Base-by-base conservation (phyloP, 2,113 vertebrate species). In the Petroica traversi region DNA sequence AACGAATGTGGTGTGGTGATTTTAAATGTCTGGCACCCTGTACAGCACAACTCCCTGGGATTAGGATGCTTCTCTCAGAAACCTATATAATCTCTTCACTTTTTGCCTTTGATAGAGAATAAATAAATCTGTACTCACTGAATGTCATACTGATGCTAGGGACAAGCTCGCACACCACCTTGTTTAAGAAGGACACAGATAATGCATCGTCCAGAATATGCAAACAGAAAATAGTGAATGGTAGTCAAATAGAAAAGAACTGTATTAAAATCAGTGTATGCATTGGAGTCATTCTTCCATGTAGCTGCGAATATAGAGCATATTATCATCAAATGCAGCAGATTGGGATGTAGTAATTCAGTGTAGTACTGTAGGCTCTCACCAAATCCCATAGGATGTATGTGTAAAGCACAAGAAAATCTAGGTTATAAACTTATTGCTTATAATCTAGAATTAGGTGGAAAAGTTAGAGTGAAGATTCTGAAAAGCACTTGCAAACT, bases 351-450 rank as follows among this genome's bases (percentile, higher is more conserved):
- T 80, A 43, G 31, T 75, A 67, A 54, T 67, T 88, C 58, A 77
- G 23, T 59, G 34, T 72, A 64, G 77, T 78, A 58, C 43, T 85
- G 73, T 55, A 85, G 79, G 40, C 51, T 91, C 73, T 81, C 66
- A 57, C 28, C 28, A 24, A 73, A 74, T 49, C 51, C 75, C 63
- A 49, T 34, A 64, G 54, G 93, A 84, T 68, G 12, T 71, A 79
- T 40, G 38, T 66, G 77, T 96, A 93, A 97, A 97, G 95, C 97
- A 97, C 97, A 97, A 97, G 67, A 77, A 93, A 84, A 83, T 67
- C 63, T 77, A 40, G 57, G 64, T 88, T 61, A 78, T 81, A 63
- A 88, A 85, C 0, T 52, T 69, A 40, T n/a, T 67, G n/a, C n/a
- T n/a, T n/a, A 33, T 62, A 48, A 79, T n/a, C n/a, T n/a, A 36